phyloP scores from a whole-genome alignment of 1,140 invertebrate genomes.

The Lepidotrigona ventralis region DNA sequence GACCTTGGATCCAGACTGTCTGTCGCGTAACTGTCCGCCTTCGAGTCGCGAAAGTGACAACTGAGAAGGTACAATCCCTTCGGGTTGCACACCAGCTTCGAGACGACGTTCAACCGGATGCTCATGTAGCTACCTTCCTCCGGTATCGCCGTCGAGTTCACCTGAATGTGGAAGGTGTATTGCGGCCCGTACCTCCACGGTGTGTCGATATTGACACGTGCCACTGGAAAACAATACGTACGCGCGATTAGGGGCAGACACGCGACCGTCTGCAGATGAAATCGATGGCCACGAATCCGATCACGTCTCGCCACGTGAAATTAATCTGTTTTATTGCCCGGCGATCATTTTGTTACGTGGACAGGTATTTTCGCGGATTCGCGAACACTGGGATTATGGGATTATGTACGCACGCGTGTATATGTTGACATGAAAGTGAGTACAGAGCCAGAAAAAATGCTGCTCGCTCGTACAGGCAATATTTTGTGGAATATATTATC shows the following conservation, averaged over 20 bases:
- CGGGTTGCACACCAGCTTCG: conserved; percentile 63
- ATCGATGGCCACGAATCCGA: no score
- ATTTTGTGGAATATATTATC: no score
- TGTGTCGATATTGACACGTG: conserved; percentile 25
- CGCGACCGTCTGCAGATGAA: no score
- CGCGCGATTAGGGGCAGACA: not conserved
- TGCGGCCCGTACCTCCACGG: conserved; percentile 49
- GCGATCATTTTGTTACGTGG: no score
- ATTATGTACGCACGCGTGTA: no score
- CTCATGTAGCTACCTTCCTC: conserved; percentile 41
- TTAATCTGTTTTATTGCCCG: no score
- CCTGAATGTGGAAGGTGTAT: conserved; percentile 50
- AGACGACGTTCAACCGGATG: conserved; percentile 32
- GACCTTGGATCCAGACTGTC: conserved; percentile 22
- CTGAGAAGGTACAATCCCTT: conserved; percentile 46
- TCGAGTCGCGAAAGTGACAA: conserved; percentile 59
- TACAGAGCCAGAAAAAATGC: no score
- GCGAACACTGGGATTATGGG: no score
- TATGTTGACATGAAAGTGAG: no score
- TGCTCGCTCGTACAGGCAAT: no score
- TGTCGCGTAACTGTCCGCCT: conserved; percentile 49
- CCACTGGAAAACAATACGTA: conserved; percentile 23
- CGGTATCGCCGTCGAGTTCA: conserved; percentile 50
- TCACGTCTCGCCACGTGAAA: no score
- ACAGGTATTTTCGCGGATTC: no score